Conservation (phyloP, 2,797 vertebrate species). For the Phrynocephalus guinanensis region DNA sequence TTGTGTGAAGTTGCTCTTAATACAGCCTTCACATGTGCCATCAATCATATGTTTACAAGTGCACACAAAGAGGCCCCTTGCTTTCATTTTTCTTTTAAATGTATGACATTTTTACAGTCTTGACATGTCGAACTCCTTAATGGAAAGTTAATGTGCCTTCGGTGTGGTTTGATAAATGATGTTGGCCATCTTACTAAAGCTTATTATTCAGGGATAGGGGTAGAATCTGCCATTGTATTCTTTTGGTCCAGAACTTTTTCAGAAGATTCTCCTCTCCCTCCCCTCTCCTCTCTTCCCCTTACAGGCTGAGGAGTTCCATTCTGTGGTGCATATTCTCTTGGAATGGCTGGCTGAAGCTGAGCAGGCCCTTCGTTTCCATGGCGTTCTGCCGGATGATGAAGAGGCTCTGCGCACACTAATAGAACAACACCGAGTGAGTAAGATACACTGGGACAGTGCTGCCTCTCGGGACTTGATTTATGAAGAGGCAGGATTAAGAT, state of each 20-base stretch:
- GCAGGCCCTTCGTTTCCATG: conserved; percentile 95
- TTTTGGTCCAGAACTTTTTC: conserved; percentile 50
- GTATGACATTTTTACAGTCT: conserved; percentile 60
- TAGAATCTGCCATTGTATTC: conserved; percentile 17
- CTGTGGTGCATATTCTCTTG: conserved; percentile 93
- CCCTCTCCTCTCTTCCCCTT: neutral
- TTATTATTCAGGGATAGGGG: conserved; percentile 14
- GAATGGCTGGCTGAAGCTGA: conserved; percentile 98
- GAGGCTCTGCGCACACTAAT: conserved; percentile 91
- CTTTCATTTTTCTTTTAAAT: conserved; percentile 39
- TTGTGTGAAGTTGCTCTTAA: conserved; percentile 50
- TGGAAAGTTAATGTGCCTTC: conserved; percentile 55
- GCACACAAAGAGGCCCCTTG: conserved; percentile 55
- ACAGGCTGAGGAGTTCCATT: conserved; percentile 98
- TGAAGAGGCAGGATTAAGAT: conserved; percentile 15
- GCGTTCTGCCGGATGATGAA: conserved; percentile 93
- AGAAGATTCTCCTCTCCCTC: neutral
- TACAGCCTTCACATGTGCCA: conserved; percentile 47
- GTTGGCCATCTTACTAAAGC: conserved; percentile 43
- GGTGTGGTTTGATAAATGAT: conserved; percentile 49
- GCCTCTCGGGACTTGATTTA: neutral
- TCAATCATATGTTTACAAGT: conserved; percentile 68
- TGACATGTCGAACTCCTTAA: conserved; percentile 66
- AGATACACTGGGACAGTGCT: neutral
- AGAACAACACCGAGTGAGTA: conserved; percentile 91